A percentile compares a stretch with the other conserved stretches of the same genome.
Evolutionary conservation across 2,888 invertebrate genomes (phyloP).

Genomic region (Sinhomidia bicolor): DNA sequence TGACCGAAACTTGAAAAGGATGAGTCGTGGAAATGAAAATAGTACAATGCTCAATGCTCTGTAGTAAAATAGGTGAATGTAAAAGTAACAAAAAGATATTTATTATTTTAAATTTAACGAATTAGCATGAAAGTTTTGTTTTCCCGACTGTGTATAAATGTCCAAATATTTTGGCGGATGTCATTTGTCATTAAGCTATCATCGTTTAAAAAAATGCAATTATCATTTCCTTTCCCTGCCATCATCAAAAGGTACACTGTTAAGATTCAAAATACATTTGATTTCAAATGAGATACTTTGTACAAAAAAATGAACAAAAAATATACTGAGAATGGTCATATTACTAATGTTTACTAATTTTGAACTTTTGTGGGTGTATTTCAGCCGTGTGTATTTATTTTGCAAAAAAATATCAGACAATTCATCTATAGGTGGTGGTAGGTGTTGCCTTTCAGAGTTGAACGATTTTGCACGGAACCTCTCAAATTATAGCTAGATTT

Average conservation of each 20-base stretch:
- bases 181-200: background rate
- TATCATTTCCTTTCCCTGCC: background rate
- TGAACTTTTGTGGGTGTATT: too few relatives aligned
- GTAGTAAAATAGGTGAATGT: background rate
- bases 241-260: too few relatives aligned
- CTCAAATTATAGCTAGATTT: background rate
- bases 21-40: background rate
- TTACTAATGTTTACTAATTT: too few relatives aligned
- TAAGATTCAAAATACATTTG: too few relatives aligned
- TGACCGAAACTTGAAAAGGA: background rate
- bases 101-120: too few relatives aligned
- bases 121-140: background rate
- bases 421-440: background rate
- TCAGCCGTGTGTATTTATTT: too few relatives aligned
- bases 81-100: too few relatives aligned
- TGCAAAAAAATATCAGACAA: background rate
- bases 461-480: slow-evolving; percentile 16
- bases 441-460: background rate
- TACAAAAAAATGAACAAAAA: too few relatives aligned
- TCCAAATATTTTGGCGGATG: background rate
- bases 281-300: too few relatives aligned
- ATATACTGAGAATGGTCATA: too few relatives aligned
- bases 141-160: background rate
- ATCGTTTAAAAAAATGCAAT: background rate
- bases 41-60: too few relatives aligned